These are phyloP conservation scores for Arizona elegans DNA, from an alignment of 2,113 vertebrate species.

Conservation along the genomic window DNA sequence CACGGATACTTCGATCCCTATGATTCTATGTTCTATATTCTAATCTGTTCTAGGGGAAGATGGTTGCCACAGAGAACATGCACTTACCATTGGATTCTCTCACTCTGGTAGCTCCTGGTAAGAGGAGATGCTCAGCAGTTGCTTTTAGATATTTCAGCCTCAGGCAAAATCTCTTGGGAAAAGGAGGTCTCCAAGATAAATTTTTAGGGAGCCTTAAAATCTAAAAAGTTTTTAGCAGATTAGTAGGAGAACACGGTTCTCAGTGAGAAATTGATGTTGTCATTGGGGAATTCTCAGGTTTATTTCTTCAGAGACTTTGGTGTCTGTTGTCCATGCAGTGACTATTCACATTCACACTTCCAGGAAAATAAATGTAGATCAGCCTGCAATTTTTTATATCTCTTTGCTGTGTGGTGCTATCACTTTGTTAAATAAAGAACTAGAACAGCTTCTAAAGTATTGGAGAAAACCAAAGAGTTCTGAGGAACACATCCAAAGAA, in stretches of 20 bases:
- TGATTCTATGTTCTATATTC: too few relatives aligned
- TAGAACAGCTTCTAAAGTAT: not conserved
- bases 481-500: not conserved
- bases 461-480: not conserved
- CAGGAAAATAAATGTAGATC: conserved; percentile 2
- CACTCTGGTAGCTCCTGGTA: not conserved
- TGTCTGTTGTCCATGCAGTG: not conserved
- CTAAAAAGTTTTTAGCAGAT: not conserved
- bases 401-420: not conserved
- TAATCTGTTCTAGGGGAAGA: too few relatives aligned
- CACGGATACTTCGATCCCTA: too few relatives aligned
- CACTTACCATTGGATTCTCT: too few relatives aligned
- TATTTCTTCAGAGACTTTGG: not conserved
- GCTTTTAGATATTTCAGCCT: not conserved
- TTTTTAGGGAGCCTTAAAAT: not conserved
- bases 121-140: not conserved
- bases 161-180: not conserved
- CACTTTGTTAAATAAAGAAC: not conserved
- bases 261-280: not conserved
- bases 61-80: too few relatives aligned
- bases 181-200: not conserved
- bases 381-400: conserved; percentile 20
- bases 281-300: not conserved
- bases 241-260: not conserved
- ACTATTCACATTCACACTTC: not conserved